Base-by-base conservation (phyloP, 2,113 vertebrate species). In the Channa maculata region DNA sequence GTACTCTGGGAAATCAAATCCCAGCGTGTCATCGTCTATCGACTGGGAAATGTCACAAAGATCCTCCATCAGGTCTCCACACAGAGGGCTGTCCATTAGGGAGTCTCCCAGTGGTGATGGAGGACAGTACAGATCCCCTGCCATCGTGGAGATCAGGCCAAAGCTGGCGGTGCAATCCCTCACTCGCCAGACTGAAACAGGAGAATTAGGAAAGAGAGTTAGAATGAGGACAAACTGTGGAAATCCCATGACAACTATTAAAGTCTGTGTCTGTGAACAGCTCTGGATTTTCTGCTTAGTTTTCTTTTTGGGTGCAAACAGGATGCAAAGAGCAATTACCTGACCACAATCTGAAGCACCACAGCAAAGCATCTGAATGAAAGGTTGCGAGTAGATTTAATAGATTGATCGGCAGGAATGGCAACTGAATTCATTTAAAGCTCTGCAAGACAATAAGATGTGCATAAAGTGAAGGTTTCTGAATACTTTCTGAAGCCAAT, bases 51-150 rank as follows among this genome's bases (percentile, higher is more conserved):
- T 92, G 48, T 96, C 95, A 14, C 92, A 93, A 37, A 98, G 94
- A 57, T 92, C 95, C 37, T 95, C 96, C 92, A 98, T 95, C 80
- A 98, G 94, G 69, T 97, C 96, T 69, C 95, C 96, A 43, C 95
- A 96, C 8, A 99, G 91, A 0, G 97, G 96, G 76, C 96, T 97
- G 60, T 92, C 94, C 80, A 97, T 91, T 48, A 95, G 94, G 14
- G 94, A 94, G 3, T 96, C 93, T 82, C 95, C 96, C 10, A 97
- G 80, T 0, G 95, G 95, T 71, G 95, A 95, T 1, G 96, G 94
- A 0, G 96, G 91, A 62, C 94, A 94, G 14, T 96, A 93, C 4
- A 94, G 93, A 83, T 93, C 95, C 73, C 92, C 94, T 48, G 96
- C 95, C 97, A 97, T 98, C 87, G 66, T 86, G 91, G 86, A 39